These are phyloP conservation scores for Macropus fuliginosus DNA, from an alignment of 2,797 vertebrate genomes.

Conservation along the genomic window DNA sequence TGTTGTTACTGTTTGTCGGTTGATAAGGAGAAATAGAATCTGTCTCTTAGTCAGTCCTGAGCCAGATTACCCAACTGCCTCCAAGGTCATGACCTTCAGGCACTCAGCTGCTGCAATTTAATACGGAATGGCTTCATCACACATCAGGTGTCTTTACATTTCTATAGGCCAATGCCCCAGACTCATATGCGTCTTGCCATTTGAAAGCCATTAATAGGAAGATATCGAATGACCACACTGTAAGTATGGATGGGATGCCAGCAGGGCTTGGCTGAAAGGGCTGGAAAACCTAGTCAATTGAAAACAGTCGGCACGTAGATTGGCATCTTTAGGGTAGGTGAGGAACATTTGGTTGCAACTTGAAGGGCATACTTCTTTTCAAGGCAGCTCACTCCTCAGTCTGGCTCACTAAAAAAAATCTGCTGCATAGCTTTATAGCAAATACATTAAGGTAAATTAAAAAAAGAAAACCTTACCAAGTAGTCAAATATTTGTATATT, in stretches of 20 bases:
- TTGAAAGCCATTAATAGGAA: constrained; percentile 54
- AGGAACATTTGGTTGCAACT: neutral
- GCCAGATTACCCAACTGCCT: neutral
- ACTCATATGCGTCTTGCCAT: neutral
- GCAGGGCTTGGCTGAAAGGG: neutral
- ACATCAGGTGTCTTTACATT: neutral
- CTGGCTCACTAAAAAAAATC: neutral
- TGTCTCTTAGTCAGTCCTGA: neutral
- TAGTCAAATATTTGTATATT: constrained; percentile 4
- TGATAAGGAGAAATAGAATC: constrained; percentile 13
- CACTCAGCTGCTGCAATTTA: neutral
- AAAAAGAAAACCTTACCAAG: constrained; percentile 9
- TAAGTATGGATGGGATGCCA: constrained; percentile 7
- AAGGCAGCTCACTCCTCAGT: constrained; percentile 9
- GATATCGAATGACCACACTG: constrained; percentile 10
- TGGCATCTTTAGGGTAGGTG: constrained; percentile 44
- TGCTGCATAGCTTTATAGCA: constrained; percentile 48
- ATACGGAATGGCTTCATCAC: neutral
- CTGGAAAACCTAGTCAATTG: constrained; percentile 13
- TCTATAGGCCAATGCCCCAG: neutral
- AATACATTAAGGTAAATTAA: constrained; percentile 14
- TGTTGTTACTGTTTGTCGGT: neutral
- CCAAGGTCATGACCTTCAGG: constrained; percentile 4
- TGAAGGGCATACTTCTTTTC: constrained; percentile 47
- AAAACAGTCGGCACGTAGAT: constrained; percentile 38